These are phyloP conservation scores for Cryptoleucopteryx plumbea DNA, from an alignment of 2,113 vertebrate genomes.

Conservation along the genomic window DNA sequence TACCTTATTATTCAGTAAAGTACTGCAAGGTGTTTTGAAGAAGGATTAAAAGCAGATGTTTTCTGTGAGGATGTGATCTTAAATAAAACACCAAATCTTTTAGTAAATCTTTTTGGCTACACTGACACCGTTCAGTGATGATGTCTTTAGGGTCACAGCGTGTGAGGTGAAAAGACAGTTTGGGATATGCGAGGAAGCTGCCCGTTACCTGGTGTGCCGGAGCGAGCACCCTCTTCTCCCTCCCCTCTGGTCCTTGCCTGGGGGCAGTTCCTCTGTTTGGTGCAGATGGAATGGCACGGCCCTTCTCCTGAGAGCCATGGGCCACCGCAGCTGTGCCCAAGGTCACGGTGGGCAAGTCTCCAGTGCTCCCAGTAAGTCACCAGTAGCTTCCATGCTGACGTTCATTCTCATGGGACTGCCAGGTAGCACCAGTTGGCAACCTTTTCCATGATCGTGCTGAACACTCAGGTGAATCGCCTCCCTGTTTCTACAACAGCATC, in stretches of 20 bases:
- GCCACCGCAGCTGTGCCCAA: not conserved
- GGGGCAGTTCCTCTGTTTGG: not conserved
- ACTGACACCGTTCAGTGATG: not conserved
- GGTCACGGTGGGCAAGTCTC: rapidly evolving
- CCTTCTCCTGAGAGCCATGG: not conserved
- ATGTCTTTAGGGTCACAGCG: not conserved
- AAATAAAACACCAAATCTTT: not conserved
- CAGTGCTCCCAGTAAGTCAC: not conserved
- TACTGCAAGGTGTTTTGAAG: not conserved
- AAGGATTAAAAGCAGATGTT: not conserved
- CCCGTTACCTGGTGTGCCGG: not conserved
- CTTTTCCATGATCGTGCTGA: not conserved
- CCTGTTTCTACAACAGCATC: not conserved
- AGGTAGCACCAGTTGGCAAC: not conserved
- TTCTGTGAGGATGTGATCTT: not conserved
- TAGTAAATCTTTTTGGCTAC: not conserved
- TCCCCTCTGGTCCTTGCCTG: not conserved
- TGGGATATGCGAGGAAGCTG: not conserved
- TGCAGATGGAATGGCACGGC: not conserved
- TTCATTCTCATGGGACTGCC: not conserved
- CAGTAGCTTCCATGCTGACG: not conserved
- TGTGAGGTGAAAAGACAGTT: not conserved
- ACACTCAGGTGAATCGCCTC: not conserved
- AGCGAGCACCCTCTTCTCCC: not conserved
- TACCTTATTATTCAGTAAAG: not conserved